Conservation (phyloP, 2,888 invertebrate species). For the Lasiommata megera region DNA sequence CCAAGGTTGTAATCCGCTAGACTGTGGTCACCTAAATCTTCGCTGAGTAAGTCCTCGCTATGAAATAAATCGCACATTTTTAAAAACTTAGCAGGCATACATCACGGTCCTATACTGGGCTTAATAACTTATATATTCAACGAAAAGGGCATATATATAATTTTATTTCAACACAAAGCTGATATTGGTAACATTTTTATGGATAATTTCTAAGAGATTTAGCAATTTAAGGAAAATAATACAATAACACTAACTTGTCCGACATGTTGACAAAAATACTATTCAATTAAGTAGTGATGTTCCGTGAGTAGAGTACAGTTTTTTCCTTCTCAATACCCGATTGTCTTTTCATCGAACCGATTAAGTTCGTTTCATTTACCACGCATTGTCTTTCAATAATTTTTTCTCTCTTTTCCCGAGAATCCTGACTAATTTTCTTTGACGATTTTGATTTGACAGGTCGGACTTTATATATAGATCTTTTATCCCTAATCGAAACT, state of each 20-base stretch:
- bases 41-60: slow-evolving; percentile 76
- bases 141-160: background rate
- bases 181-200: background rate
- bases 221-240: slow-evolving; percentile 24
- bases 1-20: slow-evolving; percentile 76
- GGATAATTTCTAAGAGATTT: background rate
- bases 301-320: too few species aligned
- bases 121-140: background rate
- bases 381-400: too few species aligned
- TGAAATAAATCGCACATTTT: slow-evolving; percentile 40
- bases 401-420: too few species aligned
- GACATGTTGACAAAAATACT: slow-evolving; percentile 65
- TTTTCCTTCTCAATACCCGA: too few species aligned
- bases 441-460: too few species aligned
- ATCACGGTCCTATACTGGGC: background rate
- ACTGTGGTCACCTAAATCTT: slow-evolving; percentile 75
- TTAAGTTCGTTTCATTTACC: too few species aligned
- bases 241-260: slow-evolving; percentile 67
- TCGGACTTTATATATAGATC: too few species aligned
- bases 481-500: too few species aligned
- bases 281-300: background rate
- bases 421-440: too few species aligned
- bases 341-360: too few species aligned
- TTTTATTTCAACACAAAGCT: background rate
- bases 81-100: background rate